phyloP scores from a whole-genome alignment of 2,888 invertebrate genomes.

The Dimorphilus gyrociliatus region DNA sequence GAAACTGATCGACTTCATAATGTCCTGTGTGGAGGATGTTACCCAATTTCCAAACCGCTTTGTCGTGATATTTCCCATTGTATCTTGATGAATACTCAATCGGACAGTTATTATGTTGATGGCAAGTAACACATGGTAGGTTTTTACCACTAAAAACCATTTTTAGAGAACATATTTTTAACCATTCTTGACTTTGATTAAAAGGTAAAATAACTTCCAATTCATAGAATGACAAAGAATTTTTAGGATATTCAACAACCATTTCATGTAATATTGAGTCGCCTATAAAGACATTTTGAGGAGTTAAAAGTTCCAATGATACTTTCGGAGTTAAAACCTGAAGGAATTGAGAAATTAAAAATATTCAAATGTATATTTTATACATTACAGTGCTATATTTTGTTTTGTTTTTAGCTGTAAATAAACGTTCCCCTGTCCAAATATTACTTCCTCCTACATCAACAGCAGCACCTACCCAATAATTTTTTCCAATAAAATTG shows the following conservation, averaged over 20 bases:
- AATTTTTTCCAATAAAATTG: slow-evolving; percentile 8
- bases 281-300: background rate
- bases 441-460: slow-evolving; percentile 19
- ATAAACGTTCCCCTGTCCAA: slow-evolving; percentile 17
- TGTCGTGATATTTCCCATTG: slow-evolving; percentile 3
- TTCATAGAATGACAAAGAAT: slow-evolving; percentile 9
- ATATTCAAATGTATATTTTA: background rate
- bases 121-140: slow-evolving; percentile 10
- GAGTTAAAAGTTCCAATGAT: background rate
- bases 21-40: slow-evolving; percentile 7
- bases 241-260: slow-evolving; percentile 3
- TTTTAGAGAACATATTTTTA: slow-evolving; percentile 2
- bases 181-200: slow-evolving; percentile 1
- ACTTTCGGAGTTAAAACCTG: background rate
- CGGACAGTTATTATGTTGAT: no score
- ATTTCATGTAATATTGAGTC: slow-evolving; percentile 2
- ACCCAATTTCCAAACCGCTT: slow-evolving; percentile 7
- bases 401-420: slow-evolving; percentile 8
- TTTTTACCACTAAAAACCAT: slow-evolving; percentile 5
- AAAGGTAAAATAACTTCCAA: slow-evolving; percentile 14
- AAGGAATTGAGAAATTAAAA: slow-evolving; percentile 1
- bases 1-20: slow-evolving; percentile 5
- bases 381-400: background rate
- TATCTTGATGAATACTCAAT: slow-evolving; percentile 4
- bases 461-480: slow-evolving; percentile 19